Percentiles rank a stretch among this genome's conserved stretches.
phyloP scores from a whole-genome alignment of 2,113 vertebrate species.

The Cygnus buccinator region DNA sequence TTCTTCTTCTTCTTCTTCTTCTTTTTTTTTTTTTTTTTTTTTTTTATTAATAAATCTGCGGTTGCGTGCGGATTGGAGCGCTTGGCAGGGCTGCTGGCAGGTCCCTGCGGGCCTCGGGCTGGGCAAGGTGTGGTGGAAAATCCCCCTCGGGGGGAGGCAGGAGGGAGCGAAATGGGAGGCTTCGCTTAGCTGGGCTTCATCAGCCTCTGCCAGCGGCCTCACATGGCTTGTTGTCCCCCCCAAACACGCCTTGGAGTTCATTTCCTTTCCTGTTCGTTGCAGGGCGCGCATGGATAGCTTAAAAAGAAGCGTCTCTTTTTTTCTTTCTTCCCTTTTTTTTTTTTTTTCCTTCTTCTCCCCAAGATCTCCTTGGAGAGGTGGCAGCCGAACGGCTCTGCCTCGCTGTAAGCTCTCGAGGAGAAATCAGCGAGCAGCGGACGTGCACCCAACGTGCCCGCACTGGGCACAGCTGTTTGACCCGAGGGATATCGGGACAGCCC shows the following conservation, averaged over 20 bases:
- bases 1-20: too few relatives aligned
- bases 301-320: neutral
- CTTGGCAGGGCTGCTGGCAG: neutral
- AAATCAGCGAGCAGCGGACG: fast-evolving
- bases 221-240: fast-evolving
- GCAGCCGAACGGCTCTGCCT: fast-evolving
- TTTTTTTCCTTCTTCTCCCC: too few relatives aligned
- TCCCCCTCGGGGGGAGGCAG: neutral
- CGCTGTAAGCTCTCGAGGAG: neutral
- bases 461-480: fast-evolving
- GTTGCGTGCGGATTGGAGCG: neutral
- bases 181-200: neutral
- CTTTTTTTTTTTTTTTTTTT: fast-evolving
- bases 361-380: fast-evolving
- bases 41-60: neutral
- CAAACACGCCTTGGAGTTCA: neutral
- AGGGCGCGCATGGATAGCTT: neutral
- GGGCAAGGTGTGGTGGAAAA: neutral
- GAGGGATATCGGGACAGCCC: fast-evolving
- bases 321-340: too few relatives aligned
- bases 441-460: neutral
- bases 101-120: neutral
- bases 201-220: neutral
- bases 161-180: neutral
- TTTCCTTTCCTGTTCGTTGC: neutral